phyloP scores from a whole-genome alignment of 1,140 invertebrate species.

The Neodiprion pinetum region DNA sequence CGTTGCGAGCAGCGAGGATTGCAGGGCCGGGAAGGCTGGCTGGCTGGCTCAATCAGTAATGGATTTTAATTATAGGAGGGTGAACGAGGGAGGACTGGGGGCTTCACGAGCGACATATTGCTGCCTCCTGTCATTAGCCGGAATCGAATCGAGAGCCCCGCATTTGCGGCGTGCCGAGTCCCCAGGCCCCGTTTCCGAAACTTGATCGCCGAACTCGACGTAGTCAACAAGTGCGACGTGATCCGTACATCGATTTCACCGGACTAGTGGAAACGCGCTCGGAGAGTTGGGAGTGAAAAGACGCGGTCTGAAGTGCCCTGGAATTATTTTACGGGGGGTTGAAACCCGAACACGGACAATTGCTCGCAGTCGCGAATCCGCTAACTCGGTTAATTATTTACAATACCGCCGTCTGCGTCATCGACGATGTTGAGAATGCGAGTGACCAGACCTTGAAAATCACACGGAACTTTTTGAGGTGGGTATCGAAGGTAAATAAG shows the following conservation, averaged over 20 bases:
- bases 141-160: constrained; percentile 4
- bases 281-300: too few species aligned
- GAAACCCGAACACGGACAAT: too few species aligned
- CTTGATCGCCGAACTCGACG: neutral
- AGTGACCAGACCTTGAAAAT: constrained; percentile 15
- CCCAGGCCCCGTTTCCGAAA: neutral
- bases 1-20: neutral
- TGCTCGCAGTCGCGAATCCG: too few species aligned
- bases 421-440: neutral
- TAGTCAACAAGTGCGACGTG: constrained; percentile 1
- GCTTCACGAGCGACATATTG: neutral
- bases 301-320: too few species aligned
- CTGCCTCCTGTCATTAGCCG: constrained; percentile 4
- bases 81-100: neutral
- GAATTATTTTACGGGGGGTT: too few species aligned
- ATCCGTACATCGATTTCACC: too few species aligned
- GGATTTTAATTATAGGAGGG: constrained; percentile 2
- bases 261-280: too few species aligned
- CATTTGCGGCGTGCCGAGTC: neutral
- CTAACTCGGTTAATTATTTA: too few species aligned
- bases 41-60: neutral
- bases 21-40: neutral
- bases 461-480: constrained; percentile 21
- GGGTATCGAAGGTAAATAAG: constrained; percentile 28
- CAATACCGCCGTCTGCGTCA: too few species aligned